phyloP scores from a whole-genome alignment of 2,888 invertebrate genomes.

The Petrophora chlorosata region DNA sequence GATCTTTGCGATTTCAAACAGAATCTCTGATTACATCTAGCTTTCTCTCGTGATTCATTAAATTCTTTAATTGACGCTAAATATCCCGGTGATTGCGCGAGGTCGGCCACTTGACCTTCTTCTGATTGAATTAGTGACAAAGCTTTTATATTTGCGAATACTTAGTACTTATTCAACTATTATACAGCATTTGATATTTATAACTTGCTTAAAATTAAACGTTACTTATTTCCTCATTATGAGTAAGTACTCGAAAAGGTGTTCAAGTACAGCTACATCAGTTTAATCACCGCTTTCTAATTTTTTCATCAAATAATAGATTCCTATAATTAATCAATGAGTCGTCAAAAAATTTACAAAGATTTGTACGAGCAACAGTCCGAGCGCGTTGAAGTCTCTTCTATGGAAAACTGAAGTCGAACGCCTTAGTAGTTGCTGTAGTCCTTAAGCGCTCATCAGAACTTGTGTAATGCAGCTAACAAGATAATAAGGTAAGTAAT shows the following conservation, averaged over 20 bases:
- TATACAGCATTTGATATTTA: conserved; percentile 9
- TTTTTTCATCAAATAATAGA: conserved; percentile 10
- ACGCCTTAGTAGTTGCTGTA: too few species aligned
- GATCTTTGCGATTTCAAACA: conserved; percentile 52
- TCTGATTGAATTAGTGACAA: conserved; percentile 64
- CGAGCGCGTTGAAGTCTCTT: conserved; percentile 15
- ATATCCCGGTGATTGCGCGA: conserved; percentile 60
- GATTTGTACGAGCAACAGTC: neutral
- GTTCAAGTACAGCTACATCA: conserved; percentile 8
- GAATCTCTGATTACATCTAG: conserved; percentile 62
- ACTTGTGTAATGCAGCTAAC: conserved; percentile 21
- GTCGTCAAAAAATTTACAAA: neutral
- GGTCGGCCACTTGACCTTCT: conserved; percentile 67
- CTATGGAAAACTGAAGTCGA: conserved; percentile 1
- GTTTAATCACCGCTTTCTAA: conserved; percentile 23
- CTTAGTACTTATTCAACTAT: conserved; percentile 6
- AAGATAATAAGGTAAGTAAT: conserved; percentile 24
- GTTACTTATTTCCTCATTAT: neutral
- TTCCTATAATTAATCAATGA: neutral
- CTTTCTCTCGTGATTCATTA: conserved; percentile 78
- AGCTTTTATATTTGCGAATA: conserved; percentile 44
- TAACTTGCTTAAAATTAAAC: conserved; percentile 12
- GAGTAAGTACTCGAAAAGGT: conserved; percentile 4
- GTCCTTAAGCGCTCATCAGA: conserved; percentile 5
- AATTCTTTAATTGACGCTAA: conserved; percentile 73